A percentile compares a stretch with the other conserved stretches of the same genome.
phyloP scores from a whole-genome alignment of 2,888 invertebrate species.

The Drosophila ustulata region DNA sequence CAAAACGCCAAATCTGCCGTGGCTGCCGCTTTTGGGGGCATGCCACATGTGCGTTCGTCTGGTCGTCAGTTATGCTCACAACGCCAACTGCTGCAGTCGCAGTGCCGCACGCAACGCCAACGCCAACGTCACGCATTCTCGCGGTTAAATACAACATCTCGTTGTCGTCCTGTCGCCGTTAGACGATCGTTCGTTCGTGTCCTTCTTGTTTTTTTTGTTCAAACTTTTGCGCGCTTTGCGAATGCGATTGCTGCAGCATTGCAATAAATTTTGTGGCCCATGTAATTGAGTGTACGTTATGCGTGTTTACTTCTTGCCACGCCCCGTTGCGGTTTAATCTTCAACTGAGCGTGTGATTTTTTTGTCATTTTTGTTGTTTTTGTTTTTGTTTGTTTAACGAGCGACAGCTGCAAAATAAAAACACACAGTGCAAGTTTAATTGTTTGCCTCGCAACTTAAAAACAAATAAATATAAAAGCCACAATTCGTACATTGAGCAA shows the following conservation, averaged over 20 bases:
- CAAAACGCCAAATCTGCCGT: neutral
- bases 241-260: conserved; percentile 6
- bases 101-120: conserved; percentile 52
- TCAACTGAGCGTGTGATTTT: conserved; percentile 8
- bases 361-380: conserved; percentile 11
- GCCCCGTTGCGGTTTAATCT: conserved; percentile 15
- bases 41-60: conserved; percentile 53
- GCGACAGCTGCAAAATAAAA: conserved; percentile 14
- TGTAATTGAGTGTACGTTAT: conserved; percentile 17
- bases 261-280: conserved; percentile 21
- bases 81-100: conserved; percentile 77
- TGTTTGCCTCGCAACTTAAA: conserved; percentile 9
- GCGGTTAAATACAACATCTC: conserved; percentile 10
- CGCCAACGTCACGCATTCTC: neutral
- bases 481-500: neutral
- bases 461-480: conserved; percentile 1
- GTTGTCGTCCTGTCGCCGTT: conserved; percentile 25
- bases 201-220: conserved; percentile 5
- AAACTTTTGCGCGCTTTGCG: conserved; percentile 45
- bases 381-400: conserved; percentile 7
- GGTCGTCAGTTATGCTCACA: conserved; percentile 67
- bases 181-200: conserved; percentile 43
- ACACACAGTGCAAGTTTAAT: conserved; percentile 7
- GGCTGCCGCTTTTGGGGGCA: neutral
- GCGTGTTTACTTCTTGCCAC: conserved; percentile 30